Evolutionary conservation across 2,888 invertebrate species (phyloP).

Genomic region (Tetragonula carbonaria): DNA sequence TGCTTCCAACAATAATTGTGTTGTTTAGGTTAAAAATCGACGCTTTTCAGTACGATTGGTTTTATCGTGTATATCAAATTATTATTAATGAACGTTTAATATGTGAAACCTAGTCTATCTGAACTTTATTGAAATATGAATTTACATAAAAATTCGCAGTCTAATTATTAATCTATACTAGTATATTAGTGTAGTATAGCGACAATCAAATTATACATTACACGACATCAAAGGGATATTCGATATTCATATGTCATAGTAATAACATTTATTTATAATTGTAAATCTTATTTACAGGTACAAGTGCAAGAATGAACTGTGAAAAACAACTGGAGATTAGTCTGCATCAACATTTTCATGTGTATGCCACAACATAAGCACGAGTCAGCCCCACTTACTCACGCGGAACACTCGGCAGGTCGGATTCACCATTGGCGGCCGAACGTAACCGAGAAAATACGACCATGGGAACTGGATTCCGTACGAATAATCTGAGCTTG

Average conservation of each 20-base stretch:
- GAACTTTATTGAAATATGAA: no score
- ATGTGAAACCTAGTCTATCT: no score
- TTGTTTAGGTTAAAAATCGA: neutral
- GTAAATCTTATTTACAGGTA: neutral
- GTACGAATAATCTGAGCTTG: constrained; percentile 68
- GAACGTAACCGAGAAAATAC: constrained; percentile 38
- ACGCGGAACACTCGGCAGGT: neutral
- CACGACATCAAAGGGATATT: neutral
- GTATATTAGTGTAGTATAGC: no score
- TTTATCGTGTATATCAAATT: neutral
- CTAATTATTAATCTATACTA: no score
- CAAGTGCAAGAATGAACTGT: no score
- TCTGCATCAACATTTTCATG: no score
- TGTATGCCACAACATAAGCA: constrained; percentile 7
- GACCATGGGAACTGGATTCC: constrained; percentile 15
- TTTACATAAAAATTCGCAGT: no score
- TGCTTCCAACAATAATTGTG: neutral
- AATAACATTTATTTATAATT: no score
- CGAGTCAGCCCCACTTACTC: neutral
- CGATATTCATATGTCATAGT: neutral
- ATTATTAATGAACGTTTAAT: no score
- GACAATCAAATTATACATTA: neutral
- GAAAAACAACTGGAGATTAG: no score
- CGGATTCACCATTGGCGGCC: constrained; percentile 31
- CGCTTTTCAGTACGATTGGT: neutral